A percentile compares a stretch with the other conserved stretches of the same genome.
These are phyloP conservation scores for Sebastes wilsoni DNA, from an alignment of 2,797 vertebrate species.

Conservation along the genomic window DNA sequence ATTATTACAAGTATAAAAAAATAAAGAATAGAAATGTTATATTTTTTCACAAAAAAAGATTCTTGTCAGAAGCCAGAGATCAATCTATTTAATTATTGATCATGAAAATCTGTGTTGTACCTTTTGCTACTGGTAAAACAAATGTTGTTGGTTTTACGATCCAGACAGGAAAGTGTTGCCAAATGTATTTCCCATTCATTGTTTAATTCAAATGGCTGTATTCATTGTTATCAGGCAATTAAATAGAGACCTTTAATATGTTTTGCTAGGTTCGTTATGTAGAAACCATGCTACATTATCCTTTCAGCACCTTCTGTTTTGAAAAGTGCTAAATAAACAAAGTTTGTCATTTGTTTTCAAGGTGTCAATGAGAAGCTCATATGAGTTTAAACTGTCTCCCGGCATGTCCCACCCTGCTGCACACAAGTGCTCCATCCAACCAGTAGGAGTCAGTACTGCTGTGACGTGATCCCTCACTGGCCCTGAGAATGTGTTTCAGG, in stretches of 20 bases:
- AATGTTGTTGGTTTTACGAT: not conserved
- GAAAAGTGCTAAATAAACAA: no score
- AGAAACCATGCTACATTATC: not conserved
- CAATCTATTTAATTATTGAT: not conserved
- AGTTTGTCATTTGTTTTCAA: no score
- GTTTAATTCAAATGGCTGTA: not conserved
- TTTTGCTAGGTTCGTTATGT: not conserved
- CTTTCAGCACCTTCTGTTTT: no score
- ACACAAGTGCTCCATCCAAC: no score
- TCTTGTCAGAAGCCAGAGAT: not conserved
- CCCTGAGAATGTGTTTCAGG: not conserved
- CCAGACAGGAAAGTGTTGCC: not conserved
- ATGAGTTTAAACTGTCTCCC: no score
- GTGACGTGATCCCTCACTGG: not conserved
- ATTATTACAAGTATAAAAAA: not conserved
- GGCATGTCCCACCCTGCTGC: no score
- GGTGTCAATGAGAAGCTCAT: no score
- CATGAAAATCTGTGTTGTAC: not conserved
- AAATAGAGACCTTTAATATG: no score
- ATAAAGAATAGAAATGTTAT: not conserved
- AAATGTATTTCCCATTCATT: not conserved
- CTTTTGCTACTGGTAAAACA: not conserved
- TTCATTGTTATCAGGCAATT: no score
- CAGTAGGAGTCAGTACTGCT: no score
- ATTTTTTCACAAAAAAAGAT: not conserved